These are phyloP conservation scores for Limnephilus auricula DNA, from an alignment of 2,888 invertebrate genomes.

Conservation along the genomic window DNA sequence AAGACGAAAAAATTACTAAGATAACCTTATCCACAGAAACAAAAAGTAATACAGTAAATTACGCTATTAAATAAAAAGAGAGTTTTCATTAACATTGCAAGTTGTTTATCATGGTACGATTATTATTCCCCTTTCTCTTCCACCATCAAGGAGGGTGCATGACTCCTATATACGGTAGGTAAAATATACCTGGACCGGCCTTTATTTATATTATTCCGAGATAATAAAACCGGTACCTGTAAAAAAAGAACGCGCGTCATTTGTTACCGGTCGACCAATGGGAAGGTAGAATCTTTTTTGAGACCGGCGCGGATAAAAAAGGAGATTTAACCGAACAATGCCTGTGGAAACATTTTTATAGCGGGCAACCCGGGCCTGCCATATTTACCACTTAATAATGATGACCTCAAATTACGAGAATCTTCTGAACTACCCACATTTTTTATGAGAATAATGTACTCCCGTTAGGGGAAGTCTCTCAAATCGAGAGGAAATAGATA, in stretches of 20 bases:
- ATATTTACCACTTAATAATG: conserved; percentile 54
- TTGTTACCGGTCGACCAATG: conserved; percentile 53
- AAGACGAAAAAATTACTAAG: not conserved
- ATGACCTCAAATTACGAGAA: conserved; percentile 56
- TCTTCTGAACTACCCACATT: conserved; percentile 55
- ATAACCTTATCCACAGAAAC: not conserved
- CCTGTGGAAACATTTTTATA: conserved; percentile 43
- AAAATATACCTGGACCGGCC: conserved; percentile 30
- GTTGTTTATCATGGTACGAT: not conserved
- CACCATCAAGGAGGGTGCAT: not conserved
- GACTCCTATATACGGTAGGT: not conserved
- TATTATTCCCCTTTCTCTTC: not conserved
- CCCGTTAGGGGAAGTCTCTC: not conserved
- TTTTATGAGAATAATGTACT: not conserved
- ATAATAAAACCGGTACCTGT: conserved; percentile 54
- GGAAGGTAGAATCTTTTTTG: conserved; percentile 20
- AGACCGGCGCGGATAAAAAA: conserved; percentile 35
- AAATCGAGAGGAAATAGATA: conserved; percentile 12
- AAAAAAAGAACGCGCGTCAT: conserved; percentile 55
- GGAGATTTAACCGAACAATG: conserved; percentile 34
- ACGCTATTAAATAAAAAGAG: not conserved
- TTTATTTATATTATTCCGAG: conserved; percentile 36
- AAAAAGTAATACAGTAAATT: not conserved
- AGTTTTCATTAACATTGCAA: not conserved
- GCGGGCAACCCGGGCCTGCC: conserved; percentile 41